phyloP scores from a whole-genome alignment of 2,797 vertebrate species.

The Peromyscus melanophrys region DNA sequence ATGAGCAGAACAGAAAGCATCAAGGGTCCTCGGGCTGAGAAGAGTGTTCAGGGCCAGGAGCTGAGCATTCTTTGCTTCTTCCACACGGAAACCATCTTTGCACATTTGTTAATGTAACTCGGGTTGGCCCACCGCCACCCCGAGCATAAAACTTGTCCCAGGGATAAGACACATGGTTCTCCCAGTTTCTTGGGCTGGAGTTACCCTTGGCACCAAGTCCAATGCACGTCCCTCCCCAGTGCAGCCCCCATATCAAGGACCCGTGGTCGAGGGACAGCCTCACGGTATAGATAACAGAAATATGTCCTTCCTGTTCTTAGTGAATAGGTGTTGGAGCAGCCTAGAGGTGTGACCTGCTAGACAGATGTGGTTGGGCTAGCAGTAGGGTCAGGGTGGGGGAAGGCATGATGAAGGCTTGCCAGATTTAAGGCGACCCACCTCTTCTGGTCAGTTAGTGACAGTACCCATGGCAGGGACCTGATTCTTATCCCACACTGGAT shows the following conservation, averaged over 20 bases:
- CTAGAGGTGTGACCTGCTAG: fast-evolving
- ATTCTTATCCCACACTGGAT: no score
- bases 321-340: fast-evolving
- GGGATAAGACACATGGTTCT: no score
- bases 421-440: background rate
- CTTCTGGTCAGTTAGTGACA: background rate
- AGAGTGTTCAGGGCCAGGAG: no score
- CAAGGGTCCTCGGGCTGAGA: background rate
- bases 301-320: fast-evolving
- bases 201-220: no score
- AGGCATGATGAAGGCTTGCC: background rate
- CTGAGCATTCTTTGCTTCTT: background rate
- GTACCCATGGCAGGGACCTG: background rate
- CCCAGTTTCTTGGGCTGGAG: no score
- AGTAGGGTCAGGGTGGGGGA: fast-evolving
- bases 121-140: background rate
- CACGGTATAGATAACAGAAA: background rate
- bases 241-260: background rate
- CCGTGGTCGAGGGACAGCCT: fast-evolving
- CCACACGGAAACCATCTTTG: background rate
- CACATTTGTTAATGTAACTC: background rate
- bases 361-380: fast-evolving
- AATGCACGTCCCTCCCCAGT: fast-evolving
- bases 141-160: background rate
- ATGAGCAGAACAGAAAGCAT: background rate